Evolutionary conservation across 64 coral and sea anemone genomes (phyloP).

Genomic region (Pocillopora verrucosa): DNA sequence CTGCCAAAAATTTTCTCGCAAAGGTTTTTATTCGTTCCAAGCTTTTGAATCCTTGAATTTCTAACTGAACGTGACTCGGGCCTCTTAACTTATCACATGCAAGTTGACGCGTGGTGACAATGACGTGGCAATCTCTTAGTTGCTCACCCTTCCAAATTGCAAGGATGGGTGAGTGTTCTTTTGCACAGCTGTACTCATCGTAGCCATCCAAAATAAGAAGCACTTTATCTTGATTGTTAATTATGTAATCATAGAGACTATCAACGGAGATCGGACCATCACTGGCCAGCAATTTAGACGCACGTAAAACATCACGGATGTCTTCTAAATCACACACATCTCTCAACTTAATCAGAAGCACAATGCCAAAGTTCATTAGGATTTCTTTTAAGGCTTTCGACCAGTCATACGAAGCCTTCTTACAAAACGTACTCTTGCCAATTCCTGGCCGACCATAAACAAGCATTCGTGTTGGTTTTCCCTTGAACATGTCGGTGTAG

Average conservation of each 20-base stretch:
- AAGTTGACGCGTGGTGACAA: conserved; percentile 1
- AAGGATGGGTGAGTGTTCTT: background rate
- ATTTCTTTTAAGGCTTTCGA: background rate
- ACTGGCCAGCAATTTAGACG: conserved; percentile 14
- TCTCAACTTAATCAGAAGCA: conserved; percentile 13
- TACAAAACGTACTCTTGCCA: conserved; percentile 22
- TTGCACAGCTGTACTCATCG: conserved; percentile 9
- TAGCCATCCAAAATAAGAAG: conserved; percentile 24
- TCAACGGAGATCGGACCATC: conserved; percentile 14
- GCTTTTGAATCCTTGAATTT: background rate
- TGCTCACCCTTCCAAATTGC: conserved; percentile 4
- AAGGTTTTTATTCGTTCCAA: background rate
- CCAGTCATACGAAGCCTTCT: conserved; percentile 28
- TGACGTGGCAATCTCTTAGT: background rate
- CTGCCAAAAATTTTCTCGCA: background rate
- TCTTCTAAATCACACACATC: background rate
- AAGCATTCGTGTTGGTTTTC: conserved; percentile 10
- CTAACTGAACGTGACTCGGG: background rate
- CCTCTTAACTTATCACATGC: background rate
- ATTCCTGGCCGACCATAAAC: conserved; percentile 20
- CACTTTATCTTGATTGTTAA: conserved; percentile 25
- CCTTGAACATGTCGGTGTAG: conserved; percentile 37
- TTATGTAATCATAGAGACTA: background rate
- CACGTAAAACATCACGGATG: background rate
- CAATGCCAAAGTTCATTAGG: conserved; percentile 14